Evolutionary conservation across 1,140 invertebrate genomes (phyloP), one percentile per base, ranked within the genome.

Genomic region (Scaptomyza hsui): DNA sequence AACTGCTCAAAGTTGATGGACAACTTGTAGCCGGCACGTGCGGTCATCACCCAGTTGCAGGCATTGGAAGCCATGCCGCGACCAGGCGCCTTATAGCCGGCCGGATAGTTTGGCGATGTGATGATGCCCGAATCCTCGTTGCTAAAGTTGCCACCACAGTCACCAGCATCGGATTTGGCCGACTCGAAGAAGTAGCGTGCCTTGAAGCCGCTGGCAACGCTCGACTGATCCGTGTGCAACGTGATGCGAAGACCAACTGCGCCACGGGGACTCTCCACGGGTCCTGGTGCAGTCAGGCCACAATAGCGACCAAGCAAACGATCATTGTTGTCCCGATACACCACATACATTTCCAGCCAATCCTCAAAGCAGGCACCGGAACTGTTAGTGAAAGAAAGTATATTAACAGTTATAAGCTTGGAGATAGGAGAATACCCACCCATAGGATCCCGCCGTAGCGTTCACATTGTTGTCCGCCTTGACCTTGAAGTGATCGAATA

Each of bases 401-500:
- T 15, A 19, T 7, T 3, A 41, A 5, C 7, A 6, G n/a, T 4
- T 55, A 0, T 6, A 26, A 4, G 13, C 12, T 10, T 10, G 12
- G 4, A 47, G 19, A 1, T 45, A 9, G 1, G 1, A 7, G 10
- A 41, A 9, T 9, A 91, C 90, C 91, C 75, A 94, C 94, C 94
- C 93, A 82, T 94, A 94, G 55, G 93, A 91, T 29, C 94, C 94
- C 55, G 93, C 92, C 15, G 94, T 94, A 10, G 93, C 92, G 80
- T 94, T 94, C 16, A 90, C 89, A 67, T 92, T 94, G 63, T 81
- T 90, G 83, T 94, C 95, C 62, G 95, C 94, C 86, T 95, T 93
- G 7, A 98, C 95, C 92, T 97, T 97, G 91, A 99, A 98, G 88
- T 97, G 95, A 92, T 98, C 97, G 89, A 99, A 98, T 32, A 98